These are phyloP conservation scores for Habroteleia sp. DNA, from an alignment of 2,888 invertebrate species.

Conservation along the genomic window DNA sequence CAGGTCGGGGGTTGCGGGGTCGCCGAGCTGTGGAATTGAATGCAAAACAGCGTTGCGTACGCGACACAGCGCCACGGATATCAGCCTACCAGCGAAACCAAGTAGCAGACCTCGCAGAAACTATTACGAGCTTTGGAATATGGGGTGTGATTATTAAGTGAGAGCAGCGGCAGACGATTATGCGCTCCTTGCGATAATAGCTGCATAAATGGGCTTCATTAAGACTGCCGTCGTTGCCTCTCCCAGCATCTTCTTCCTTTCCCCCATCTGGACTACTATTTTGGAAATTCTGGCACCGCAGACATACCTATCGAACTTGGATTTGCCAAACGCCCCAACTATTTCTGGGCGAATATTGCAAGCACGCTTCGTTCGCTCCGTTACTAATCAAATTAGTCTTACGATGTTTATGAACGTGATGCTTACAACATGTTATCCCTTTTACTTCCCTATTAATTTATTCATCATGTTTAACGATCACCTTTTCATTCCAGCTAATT, in stretches of 20 bases:
- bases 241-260: neutral
- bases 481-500: constrained; percentile 26
- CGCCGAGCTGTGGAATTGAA: constrained; percentile 66
- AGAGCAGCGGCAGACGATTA: constrained; percentile 78
- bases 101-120: constrained; percentile 66
- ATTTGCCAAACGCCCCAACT: constrained; percentile 47
- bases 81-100: constrained; percentile 57
- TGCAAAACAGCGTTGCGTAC: constrained; percentile 64
- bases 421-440: constrained; percentile 43
- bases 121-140: constrained; percentile 74
- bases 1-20: constrained; percentile 51
- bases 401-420: constrained; percentile 25
- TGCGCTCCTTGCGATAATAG: constrained; percentile 77
- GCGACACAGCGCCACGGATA: constrained; percentile 57
- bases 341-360: constrained; percentile 9
- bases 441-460: constrained; percentile 28
- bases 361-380: constrained; percentile 41
- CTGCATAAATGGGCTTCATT: constrained; percentile 79
- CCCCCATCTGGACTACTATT: constrained; percentile 53
- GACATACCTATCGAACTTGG: constrained; percentile 63
- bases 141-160: constrained; percentile 78
- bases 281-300: constrained; percentile 65
- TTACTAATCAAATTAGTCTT: constrained; percentile 57
- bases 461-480: constrained; percentile 23
- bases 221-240: constrained; percentile 72